Base-by-base conservation (phyloP, 1,140 invertebrate genomes). In the Macrobrachium nipponense region DNA sequence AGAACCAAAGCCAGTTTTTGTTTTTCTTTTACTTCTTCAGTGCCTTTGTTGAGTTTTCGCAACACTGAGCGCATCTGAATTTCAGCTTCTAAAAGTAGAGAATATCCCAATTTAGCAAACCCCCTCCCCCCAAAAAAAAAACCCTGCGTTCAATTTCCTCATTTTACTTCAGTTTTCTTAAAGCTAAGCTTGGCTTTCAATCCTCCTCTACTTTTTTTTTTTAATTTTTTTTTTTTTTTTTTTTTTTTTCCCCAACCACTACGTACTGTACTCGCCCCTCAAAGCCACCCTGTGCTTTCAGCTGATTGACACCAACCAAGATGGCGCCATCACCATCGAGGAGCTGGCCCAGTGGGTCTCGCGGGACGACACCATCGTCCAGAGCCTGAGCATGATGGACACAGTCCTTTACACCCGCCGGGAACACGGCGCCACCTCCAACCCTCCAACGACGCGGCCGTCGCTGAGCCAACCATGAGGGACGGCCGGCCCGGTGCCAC, bases 221-320 rank as follows among this genome's bases (percentile, higher is more conserved):
- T 83, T 82, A 87, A n/a, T n/a, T n/a, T n/a, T n/a, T n/a, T n/a
- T n/a, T n/a, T n/a, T n/a, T n/a, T n/a, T n/a, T n/a, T n/a, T n/a
- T n/a, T n/a, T n/a, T n/a, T n/a, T n/a, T n/a, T n/a, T n/a, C n/a
- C n/a, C n/a, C n/a, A 88, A 27, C 87, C 68, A 27, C 80, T n/a
- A n/a, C n/a, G 86, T 87, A 89, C 43, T 80, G 87, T 72, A 60
- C 68, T 87, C 92, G 43, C 17, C 6, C 27, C 14, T 27, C 77
- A 15, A 51, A 27, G 51, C 23, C 2, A 23, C 44, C 43, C 51
- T 60, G 15, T 18, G 17, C 75, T 44, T 93, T 6, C 93, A 97
- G 96, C 93, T 96, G 90, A 96, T 97, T 90, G 96, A 97, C 90
- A 93, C 94, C 6, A 96, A 97, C 90, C 94, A 96, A 84, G 96